Conservation (phyloP, 1,140 invertebrate genomes). For the Scaptomyza montana region DNA sequence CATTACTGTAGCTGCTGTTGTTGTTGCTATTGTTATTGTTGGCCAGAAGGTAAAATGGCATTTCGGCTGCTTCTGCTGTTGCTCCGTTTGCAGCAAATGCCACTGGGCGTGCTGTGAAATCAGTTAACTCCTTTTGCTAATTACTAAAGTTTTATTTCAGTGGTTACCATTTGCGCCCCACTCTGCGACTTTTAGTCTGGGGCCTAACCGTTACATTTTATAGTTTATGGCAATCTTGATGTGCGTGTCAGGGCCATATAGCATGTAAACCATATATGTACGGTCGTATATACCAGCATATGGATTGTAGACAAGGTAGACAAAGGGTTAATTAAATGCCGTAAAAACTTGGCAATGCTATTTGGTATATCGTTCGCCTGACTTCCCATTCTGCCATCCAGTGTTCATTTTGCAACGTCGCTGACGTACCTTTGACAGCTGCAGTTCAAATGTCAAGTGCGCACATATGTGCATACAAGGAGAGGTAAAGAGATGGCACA, state of each 20-base stretch:
- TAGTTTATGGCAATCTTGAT: constrained; percentile 62
- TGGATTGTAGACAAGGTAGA: constrained; percentile 31
- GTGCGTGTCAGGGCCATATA: constrained; percentile 59
- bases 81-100: constrained; percentile 66
- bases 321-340: constrained; percentile 77
- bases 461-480: constrained; percentile 17
- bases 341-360: constrained; percentile 60
- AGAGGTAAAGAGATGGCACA: not conserved
- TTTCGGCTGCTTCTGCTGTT: constrained; percentile 6
- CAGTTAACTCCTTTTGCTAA: constrained; percentile 81
- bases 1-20: constrained; percentile 21
- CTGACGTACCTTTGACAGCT: constrained; percentile 68
- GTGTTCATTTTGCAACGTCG: constrained; percentile 11
- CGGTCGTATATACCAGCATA: constrained; percentile 9
- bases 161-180: constrained; percentile 1
- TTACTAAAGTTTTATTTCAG: constrained; percentile 82
- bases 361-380: constrained; percentile 36
- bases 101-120: constrained; percentile 59
- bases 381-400: constrained; percentile 1
- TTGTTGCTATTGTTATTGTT: constrained; percentile 21
- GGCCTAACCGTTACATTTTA: constrained; percentile 11
- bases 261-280: not conserved
- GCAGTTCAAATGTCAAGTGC: constrained; percentile 78
- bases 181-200: not conserved
- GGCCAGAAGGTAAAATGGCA: constrained; percentile 8